A percentile compares a stretch with the other conserved stretches of the same genome.
Conservation (phyloP, 2,113 vertebrate genomes). For the Periophthalmus modestus region DNA sequence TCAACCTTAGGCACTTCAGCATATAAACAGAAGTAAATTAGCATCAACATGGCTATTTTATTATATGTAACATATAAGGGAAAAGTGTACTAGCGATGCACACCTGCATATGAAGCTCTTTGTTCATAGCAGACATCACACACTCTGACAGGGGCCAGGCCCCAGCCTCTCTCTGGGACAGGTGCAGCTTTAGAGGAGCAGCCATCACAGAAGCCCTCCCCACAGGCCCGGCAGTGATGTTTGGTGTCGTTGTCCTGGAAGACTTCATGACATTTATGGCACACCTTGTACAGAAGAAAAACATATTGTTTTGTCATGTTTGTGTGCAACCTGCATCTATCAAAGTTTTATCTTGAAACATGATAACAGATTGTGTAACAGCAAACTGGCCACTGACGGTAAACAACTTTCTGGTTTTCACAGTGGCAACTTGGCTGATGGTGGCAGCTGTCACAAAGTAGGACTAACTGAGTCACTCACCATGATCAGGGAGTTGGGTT, state of each 20-base stretch:
- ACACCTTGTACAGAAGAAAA: constrained; percentile 76
- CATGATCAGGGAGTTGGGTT: constrained; percentile 96
- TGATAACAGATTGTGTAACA: constrained; percentile 56
- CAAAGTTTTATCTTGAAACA: constrained; percentile 37
- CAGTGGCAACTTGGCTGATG: constrained; percentile 64
- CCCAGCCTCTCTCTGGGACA: constrained; percentile 96
- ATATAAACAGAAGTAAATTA: constrained; percentile 7
- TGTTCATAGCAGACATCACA: constrained; percentile 92
- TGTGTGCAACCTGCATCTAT: constrained; percentile 12
- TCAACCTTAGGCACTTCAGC: constrained; percentile 83
- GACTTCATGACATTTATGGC: constrained; percentile 86
- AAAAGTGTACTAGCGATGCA: constrained; percentile 1
- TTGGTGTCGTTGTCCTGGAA: constrained; percentile 98
- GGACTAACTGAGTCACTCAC: constrained; percentile 83
- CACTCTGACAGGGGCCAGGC: constrained; percentile 90
- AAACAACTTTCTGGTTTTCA: constrained; percentile 59
- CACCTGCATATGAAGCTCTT: constrained; percentile 66
- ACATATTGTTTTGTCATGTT: constrained; percentile 42
- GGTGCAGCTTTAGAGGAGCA: constrained; percentile 92
- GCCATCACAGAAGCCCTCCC: constrained; percentile 95
- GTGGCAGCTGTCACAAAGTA: constrained; percentile 84
- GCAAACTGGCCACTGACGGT: constrained; percentile 27
- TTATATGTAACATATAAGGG: background rate
- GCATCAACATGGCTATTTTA: background rate
- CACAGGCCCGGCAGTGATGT: constrained; percentile 97